Conservation (phyloP, 1,140 invertebrate species). For the Platorchestia sp. region DNA sequence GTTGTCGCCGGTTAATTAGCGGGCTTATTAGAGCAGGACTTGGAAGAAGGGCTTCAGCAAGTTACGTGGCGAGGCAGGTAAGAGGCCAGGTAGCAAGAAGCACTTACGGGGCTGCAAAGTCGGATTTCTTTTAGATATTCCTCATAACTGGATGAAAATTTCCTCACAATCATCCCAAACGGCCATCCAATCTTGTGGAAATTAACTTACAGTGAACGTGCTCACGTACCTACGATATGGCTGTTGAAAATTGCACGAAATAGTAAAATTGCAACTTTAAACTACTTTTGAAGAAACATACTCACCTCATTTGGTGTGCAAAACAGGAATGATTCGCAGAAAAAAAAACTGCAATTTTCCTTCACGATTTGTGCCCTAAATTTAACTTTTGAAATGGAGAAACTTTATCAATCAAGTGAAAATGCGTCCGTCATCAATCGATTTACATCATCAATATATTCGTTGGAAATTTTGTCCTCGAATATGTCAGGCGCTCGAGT, state of each 20-base stretch:
- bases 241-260: neutral
- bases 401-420: neutral
- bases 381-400: neutral
- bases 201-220: neutral
- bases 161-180: neutral
- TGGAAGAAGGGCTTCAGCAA: neutral
- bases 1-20: constrained; percentile 13
- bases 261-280: too few species aligned
- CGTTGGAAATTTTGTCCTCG: neutral
- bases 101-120: neutral
- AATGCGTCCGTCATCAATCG: neutral
- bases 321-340: too few species aligned
- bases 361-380: neutral
- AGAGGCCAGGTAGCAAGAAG: neutral
- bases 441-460: neutral
- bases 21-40: constrained; percentile 4
- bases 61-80: neutral
- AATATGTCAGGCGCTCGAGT: neutral
- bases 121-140: neutral
- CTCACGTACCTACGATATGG: neutral
- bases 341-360: neutral
- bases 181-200: neutral
- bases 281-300: too few species aligned
- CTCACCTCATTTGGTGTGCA: too few species aligned
- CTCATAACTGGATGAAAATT: neutral